Base-by-base conservation (phyloP, 2,113 vertebrate genomes). In the Genyomyrus donnyi region DNA sequence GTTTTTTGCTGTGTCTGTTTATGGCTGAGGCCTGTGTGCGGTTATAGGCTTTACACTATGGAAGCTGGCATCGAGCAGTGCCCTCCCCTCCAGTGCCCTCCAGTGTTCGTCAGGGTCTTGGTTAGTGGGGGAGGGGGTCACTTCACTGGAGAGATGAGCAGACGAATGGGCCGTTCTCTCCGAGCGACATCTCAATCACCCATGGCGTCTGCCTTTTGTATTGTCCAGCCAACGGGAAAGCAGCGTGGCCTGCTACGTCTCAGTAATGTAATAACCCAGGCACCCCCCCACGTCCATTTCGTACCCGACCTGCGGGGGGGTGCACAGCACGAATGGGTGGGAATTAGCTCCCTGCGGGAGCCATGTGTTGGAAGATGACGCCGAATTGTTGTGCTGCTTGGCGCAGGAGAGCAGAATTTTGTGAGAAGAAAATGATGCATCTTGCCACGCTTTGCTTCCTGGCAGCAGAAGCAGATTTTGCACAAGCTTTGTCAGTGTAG, bases 321-420 rank as follows among this genome's bases (percentile, higher is more conserved):
- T 31, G 62, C n/a, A 31, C n/a, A 19, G 15, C 77, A 83, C 77
- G 19, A 85, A 45, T 50, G 42, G 52, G 42, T 31, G 58, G 58
- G 85, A 87, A 90, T 90, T 86, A 53, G 56, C 89, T 90, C 56
- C 45, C 53, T n/a, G 56, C 8, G 15, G 31, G 89, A 84, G 19
- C 49, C 58, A 58, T 48, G 84, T 62, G 53, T 50, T 39, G 45
- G 39, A 17, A 85, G 80, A 85, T 46, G 45, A 42, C 21, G 17
- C 21, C 7, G 21, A 85, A 85, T 85, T 48, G 80, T 85, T 48
- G 45, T 48, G 80, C 21, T 1, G 45, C 39, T 85, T 85, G 80
- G 80, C 80, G 42, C 21, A 48, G 42, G 80, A 85, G 45, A 46
- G 45, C 83, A n/a, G 39, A 85, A 48, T 85, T 48, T 85, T 10